A percentile compares a stretch with the other conserved stretches of the same genome.
These are phyloP conservation scores for Apocrypta bakeri DNA, from an alignment of 1,140 invertebrate species.

Conservation along the genomic window DNA sequence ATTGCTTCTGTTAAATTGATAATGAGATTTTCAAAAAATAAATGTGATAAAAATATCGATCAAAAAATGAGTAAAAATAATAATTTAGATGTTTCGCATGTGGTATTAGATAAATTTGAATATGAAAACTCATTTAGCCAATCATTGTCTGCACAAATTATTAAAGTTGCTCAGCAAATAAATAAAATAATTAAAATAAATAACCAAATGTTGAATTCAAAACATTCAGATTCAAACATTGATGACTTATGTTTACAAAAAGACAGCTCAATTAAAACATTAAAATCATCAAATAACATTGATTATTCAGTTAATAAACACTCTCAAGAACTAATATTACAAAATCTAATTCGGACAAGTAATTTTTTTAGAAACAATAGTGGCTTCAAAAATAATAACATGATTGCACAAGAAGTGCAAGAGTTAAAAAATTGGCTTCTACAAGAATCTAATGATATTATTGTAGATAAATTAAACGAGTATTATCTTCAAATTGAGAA, in stretches of 20 bases:
- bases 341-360: slow-evolving; percentile 59
- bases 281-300: slow-evolving; percentile 30
- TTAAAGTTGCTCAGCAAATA: slow-evolving; percentile 26
- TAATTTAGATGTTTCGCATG: slow-evolving; percentile 2
- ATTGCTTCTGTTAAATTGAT: slow-evolving; percentile 37
- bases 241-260: slow-evolving; percentile 32
- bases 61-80: slow-evolving; percentile 19
- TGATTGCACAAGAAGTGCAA: slow-evolving; percentile 61
- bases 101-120: not conserved
- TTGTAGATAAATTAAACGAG: slow-evolving; percentile 61
- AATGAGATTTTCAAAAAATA: slow-evolving; percentile 31
- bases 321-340: slow-evolving; percentile 60
- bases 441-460: slow-evolving; percentile 59
- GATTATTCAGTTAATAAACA: slow-evolving; percentile 21
- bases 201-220: slow-evolving; percentile 9
- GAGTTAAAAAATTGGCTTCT: slow-evolving; percentile 64
- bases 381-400: slow-evolving; percentile 57
- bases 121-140: slow-evolving; percentile 10
- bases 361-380: slow-evolving; percentile 59
- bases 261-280: slow-evolving; percentile 9
- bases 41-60: not conserved
- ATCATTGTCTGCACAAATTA: slow-evolving; percentile 19
- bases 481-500: slow-evolving; percentile 67
- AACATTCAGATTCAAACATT: slow-evolving; percentile 28
- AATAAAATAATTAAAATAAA: slow-evolving; percentile 39